Conservation (phyloP, 2,113 vertebrate species). For the Bujurquina vittata region DNA sequence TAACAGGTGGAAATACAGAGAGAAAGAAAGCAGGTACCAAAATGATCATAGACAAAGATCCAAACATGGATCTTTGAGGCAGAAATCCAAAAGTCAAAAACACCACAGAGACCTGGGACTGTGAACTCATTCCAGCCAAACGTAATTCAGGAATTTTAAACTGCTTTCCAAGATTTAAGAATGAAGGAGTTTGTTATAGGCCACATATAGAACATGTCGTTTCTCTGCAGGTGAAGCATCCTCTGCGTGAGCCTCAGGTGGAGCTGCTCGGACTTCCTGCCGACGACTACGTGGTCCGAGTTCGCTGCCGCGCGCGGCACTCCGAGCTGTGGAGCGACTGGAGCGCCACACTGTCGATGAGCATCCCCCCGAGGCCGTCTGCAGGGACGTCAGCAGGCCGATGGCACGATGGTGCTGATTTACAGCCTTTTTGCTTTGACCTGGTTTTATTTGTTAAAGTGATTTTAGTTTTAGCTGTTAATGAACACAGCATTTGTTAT, state of each 20-base stretch:
- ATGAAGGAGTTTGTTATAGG: background rate
- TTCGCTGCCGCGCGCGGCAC: constrained; percentile 78
- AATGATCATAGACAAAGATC: no score
- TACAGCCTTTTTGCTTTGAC: background rate
- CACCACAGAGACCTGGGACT: no score
- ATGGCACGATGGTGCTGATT: background rate
- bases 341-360: constrained; percentile 67
- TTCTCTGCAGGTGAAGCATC: constrained; percentile 68
- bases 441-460: background rate
- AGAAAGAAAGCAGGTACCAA: no score
- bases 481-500: background rate
- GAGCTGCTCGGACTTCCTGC: constrained; percentile 72
- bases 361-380: constrained; percentile 42
- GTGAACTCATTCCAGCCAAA: no score
- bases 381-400: constrained; percentile 41
- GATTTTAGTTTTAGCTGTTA: background rate
- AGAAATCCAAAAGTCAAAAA: no score
- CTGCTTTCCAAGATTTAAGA: background rate
- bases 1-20: no score
- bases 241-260: constrained; percentile 70
- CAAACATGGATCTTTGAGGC: no score
- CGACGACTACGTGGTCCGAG: constrained; percentile 69
- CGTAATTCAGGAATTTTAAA: no score
- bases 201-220: background rate
- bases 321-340: constrained; percentile 78